phyloP scores from a whole-genome alignment of 2,888 invertebrate genomes.

The Caenorhabditis drosophilae region DNA sequence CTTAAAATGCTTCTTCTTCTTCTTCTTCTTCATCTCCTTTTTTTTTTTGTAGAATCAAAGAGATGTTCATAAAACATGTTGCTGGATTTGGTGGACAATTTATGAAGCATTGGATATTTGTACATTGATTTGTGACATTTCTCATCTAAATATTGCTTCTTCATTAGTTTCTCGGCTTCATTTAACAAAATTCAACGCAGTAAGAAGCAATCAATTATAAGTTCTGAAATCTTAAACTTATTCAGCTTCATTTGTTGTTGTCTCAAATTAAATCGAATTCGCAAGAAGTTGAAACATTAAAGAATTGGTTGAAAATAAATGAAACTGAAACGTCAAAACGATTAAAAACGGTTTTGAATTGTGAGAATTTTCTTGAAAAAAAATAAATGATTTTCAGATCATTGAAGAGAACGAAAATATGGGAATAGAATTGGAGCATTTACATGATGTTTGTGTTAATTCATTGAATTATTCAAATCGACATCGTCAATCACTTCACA shows the following conservation, averaged over 20 bases:
- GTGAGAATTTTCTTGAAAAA: too few species aligned
- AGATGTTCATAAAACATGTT: slow-evolving; percentile 18
- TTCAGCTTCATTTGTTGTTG: too few species aligned
- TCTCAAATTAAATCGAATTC: slow-evolving; percentile 26
- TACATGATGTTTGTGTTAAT: slow-evolving; percentile 23
- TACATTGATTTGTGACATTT: slow-evolving; percentile 23
- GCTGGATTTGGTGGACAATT: slow-evolving; percentile 36
- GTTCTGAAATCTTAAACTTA: too few species aligned
- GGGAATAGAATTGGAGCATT: slow-evolving; percentile 21
- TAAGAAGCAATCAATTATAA: neutral
- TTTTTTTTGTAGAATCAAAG: slow-evolving; percentile 28
- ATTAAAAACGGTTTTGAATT: slow-evolving; percentile 3
- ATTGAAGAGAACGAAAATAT: slow-evolving; percentile 15
- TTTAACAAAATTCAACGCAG: slow-evolving; percentile 22
- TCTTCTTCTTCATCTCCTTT: too few species aligned
- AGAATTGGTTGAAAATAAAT: slow-evolving; percentile 20
- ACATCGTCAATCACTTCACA: slow-evolving; percentile 11
- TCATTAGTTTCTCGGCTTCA: slow-evolving; percentile 19
- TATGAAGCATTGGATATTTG: slow-evolving; percentile 21
- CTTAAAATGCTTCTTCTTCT: too few species aligned
- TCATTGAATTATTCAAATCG: slow-evolving; percentile 18
- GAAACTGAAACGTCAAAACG: slow-evolving; percentile 11
- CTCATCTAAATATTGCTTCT: slow-evolving; percentile 27
- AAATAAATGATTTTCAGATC: neutral
- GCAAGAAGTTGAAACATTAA: slow-evolving; percentile 8